Percentiles rank a stretch among this genome's conserved stretches.
Conservation (phyloP, 2,797 vertebrate species). For the Pseudotriccus pelzelni region DNA sequence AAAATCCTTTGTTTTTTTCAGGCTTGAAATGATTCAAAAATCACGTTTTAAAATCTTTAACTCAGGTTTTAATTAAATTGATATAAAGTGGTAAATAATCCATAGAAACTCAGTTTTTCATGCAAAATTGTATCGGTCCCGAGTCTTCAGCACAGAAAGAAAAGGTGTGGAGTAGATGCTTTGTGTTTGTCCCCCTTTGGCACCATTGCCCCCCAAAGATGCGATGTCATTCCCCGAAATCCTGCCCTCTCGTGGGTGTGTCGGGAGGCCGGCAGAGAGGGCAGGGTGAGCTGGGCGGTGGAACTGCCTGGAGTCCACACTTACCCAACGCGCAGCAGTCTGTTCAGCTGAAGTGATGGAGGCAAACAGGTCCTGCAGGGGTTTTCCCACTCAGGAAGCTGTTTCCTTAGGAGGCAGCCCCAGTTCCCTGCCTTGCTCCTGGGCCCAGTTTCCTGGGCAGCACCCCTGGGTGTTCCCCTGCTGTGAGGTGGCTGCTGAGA, state of each 20-base stretch:
- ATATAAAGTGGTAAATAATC: neutral
- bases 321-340: neutral
- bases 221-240: neutral
- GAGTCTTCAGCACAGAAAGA: neutral
- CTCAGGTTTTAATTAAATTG: neutral
- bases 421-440: neutral
- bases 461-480: neutral
- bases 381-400: neutral
- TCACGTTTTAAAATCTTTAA: neutral
- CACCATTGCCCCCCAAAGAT: neutral
- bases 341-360: neutral
- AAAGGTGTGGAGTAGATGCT: neutral
- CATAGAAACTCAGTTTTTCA: neutral
- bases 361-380: neutral
- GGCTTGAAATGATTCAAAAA: neutral
- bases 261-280: neutral
- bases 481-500: neutral
- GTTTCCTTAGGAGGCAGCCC: neutral
- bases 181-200: neutral
- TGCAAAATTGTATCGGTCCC: neutral
- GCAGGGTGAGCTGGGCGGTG: neutral
- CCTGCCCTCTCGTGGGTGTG: neutral
- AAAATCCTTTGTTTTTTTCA: neutral
- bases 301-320: neutral
- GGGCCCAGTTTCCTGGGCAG: neutral